Evolutionary conservation across 1,140 invertebrate genomes (phyloP), one percentile per base, ranked within the genome.

Genomic region (Leucophenga varia): DNA sequence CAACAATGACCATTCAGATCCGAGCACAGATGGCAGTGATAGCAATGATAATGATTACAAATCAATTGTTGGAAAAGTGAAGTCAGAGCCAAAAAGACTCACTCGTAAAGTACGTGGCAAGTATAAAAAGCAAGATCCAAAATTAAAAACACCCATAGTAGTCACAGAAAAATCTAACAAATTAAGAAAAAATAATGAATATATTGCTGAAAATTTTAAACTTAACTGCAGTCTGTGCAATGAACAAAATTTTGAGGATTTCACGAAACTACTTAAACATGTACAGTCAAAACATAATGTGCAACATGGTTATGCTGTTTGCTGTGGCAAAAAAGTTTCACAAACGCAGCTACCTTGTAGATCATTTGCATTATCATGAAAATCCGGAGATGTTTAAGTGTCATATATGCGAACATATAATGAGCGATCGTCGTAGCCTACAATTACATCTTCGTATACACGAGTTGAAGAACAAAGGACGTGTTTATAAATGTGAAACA

Each of bases 391-490:
- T 60, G 2, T 68, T 68, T 6, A 68, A 68, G 19, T 68, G 64
- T 19, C 38, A 52, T 16, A 55, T 68, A 5, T 68, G 64, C 19
- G 17, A 48, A 0, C 60, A 64, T 5, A 57, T 68, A 0, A 58
- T 68, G 57, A 60, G 64, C 2, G 57, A 68, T 3, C 49, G 64
- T 6, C 57, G 64, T 0, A 68, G 64, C 13, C 38, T 68, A n/a
- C 60, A 68, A 31, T 43, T 68, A 14, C 64, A 68, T 38, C 57
- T 68, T 59, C 54, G 60, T 8, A 68, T 68, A 64, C 64, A 68
- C 18, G 54, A 68, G 13, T 43, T 68, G 0, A 68, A 68, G 32
- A n/a, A 54, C 4, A 48, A 46, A 2, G 64, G 60, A 1, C 49
- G 64, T 2, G 49, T 48, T 1, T 57, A 70, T 22, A 52, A 65